A percentile compares a stretch with the other conserved stretches of the same genome.
Evolutionary conservation across 2,113 vertebrate genomes (phyloP).

Genomic region (Chaetorhynchus papuensis): DNA sequence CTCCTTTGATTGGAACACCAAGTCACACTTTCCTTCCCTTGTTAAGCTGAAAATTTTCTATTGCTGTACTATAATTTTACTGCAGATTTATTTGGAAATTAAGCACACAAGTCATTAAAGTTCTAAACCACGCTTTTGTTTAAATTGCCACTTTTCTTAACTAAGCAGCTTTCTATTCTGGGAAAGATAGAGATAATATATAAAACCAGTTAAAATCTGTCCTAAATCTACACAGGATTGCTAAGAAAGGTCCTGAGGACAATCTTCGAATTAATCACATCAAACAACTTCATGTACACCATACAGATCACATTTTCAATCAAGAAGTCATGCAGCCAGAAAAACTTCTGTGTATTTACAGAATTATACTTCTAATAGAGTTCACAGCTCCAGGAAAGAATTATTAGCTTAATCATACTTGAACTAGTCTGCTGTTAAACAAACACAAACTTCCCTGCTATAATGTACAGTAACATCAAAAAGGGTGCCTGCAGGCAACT

Average conservation of each 20-base stretch:
- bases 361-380: not conserved
- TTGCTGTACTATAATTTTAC: not conserved
- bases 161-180: not conserved
- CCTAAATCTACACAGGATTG: not conserved
- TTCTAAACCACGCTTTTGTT: not conserved
- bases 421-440: not conserved
- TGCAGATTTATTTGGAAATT: not conserved
- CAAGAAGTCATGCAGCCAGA: not conserved
- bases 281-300: not conserved
- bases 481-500: not conserved
- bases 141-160: not conserved
- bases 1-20: not conserved
- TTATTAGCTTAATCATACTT: not conserved
- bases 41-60: not conserved
- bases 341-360: not conserved
- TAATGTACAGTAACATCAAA: not conserved
- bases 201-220: not conserved
- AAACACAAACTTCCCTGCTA: not conserved
- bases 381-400: not conserved
- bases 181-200: not conserved
- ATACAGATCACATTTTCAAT: not conserved
- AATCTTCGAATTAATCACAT: not conserved
- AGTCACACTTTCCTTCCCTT: not conserved
- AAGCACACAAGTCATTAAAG: not conserved
- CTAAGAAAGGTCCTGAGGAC: not conserved